Conservation (phyloP, 1,140 invertebrate species). For the Zaprionus taronus region DNA sequence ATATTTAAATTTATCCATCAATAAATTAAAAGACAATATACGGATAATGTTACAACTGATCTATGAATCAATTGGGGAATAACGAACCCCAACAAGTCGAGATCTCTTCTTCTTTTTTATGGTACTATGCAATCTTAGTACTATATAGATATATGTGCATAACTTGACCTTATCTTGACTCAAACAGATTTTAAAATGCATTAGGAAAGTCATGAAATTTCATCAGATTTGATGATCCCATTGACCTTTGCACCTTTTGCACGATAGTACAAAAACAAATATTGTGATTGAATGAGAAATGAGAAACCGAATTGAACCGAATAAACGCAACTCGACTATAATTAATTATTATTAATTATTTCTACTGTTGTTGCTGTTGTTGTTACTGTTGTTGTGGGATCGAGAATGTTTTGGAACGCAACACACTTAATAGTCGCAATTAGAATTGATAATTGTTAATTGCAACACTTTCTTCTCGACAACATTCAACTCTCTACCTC, state of each 20-base stretch:
- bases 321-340: slow-evolving; percentile 7
- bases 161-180: no score
- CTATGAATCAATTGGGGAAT: no score
- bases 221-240: not conserved
- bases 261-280: not conserved
- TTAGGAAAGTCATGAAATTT: not conserved
- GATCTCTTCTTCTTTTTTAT: not conserved
- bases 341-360: slow-evolving; percentile 32
- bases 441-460: slow-evolving; percentile 64
- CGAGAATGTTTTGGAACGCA: slow-evolving; percentile 5
- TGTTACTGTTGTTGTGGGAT: slow-evolving; percentile 15
- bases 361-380: not conserved
- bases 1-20: no score
- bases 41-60: no score
- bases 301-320: slow-evolving; percentile 7
- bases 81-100: not conserved
- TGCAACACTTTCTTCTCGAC: slow-evolving; percentile 64
- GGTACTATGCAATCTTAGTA: not conserved
- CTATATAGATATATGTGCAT: not conserved
- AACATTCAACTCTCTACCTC: not conserved
- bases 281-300: not conserved
- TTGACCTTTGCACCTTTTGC: not conserved
- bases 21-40: no score
- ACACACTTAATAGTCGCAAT: slow-evolving; percentile 65
- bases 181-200: not conserved